Evolutionary conservation across 2,888 invertebrate species (phyloP), one percentile per base, ranked within the genome.

Genomic region (Linhomoeus sp.): DNA sequence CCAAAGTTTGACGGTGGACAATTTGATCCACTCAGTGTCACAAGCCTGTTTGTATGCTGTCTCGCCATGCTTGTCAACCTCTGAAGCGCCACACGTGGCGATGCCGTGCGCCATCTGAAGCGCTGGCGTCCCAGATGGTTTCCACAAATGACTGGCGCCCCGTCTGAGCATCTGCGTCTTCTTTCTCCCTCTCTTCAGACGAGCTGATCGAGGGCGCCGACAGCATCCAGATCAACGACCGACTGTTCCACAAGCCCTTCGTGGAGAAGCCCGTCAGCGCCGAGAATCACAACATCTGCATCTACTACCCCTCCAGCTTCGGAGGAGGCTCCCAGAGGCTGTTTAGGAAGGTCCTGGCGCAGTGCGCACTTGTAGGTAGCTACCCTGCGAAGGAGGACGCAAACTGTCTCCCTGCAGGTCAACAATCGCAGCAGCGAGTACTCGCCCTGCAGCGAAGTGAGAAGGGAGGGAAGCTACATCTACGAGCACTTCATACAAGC

Each of bases 401-500:
- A n/a, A 29, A 41, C 26, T n/a, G 2, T 9, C 19, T 55, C 57
- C 43, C 62, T 65, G 50, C 68, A 87, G 85, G 90, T 97, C 67
- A 94, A 92, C 55, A 90, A 90, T 66, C 77, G 94, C 48, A 92
- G 92, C 70, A 94, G 92, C 69, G 90, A 94, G 49, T 99, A 99
- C 68, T 92, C 90, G 0, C 86, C 88, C 9, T 62, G 62, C 25
- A 88, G 87, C 41, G 76, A 87, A 60, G 87, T 99, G 9, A 75
- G 97, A 47, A 90, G 87, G 70, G 85, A 85, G 43, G 97, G 97
- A 41, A 92, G 90, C 15, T 99, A 85, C 69, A 92, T 99, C 65
- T 99, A 99, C 67, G 97, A 99, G 74, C 94, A 99, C 70, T 99
- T 99, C 69, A 97, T 99, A 90, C 94, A 94, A 7, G 97, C 97